Evolutionary conservation across 2,888 invertebrate genomes (phyloP), one percentile per base, ranked within the genome.

Genomic region (Cheilosia vulpina): DNA sequence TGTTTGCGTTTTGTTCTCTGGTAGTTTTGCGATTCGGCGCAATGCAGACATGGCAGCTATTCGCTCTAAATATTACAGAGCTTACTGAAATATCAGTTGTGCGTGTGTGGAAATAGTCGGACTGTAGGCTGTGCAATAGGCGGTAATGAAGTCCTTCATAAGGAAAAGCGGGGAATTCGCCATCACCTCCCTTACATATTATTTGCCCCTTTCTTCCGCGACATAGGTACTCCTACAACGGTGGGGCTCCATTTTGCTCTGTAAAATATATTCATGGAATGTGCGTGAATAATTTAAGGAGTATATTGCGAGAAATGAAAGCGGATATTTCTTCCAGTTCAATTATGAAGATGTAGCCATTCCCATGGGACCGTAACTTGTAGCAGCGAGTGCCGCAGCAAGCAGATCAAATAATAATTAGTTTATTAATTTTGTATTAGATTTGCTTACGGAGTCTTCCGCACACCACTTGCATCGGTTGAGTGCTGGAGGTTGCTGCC

Each of bases 11-110:
- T 52, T 52, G 45, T 78, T 79, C 79, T 84, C 73, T 53, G 57
- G 13, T 53, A 53, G 38, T 47, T 58, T 58, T 34, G 11, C 43
- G 81, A 80, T 81, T 85, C 81, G 76, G 85, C 85, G 85, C 85
- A 81, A 17, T 73, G 45, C 57, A 27, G 73, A 38, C 71, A 81
- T 21, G 68, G 45, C 57, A 27, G 73, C 53, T 76, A 31, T 69
- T 21, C 53, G 24, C 11, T 52, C 52, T 31, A 45, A 52, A 52
- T 52, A 34, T 27, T 38, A 65, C 65, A 65, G 47, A 41, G 34
- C 31, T 24, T 31, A 5, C 21, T 15, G 21, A 24, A 21, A 34
- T 53, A 15, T 11, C 17, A 19, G 41, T n/a, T 62, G 24, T 62
- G 38, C 60, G 68, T 63, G 24, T 63, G 4, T 53, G 7, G 7